These are phyloP conservation scores for Drosophila glabriapex DNA, from an alignment of 2,888 invertebrate genomes.

Conservation along the genomic window DNA sequence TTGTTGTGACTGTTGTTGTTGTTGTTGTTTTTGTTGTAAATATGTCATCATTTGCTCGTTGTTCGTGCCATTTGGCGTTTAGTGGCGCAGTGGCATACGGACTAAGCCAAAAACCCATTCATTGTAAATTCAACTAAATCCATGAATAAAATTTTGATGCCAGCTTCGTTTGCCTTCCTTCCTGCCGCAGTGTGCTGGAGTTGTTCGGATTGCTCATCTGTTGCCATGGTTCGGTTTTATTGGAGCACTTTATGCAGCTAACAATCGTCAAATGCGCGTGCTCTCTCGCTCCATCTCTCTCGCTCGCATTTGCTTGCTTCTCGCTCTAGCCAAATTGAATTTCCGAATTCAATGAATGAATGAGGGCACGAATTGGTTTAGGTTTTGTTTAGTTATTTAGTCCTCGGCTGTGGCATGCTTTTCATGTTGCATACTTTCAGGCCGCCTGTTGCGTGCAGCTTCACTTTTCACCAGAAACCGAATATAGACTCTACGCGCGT, in stretches of 20 bases:
- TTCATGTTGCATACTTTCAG: slow-evolving; percentile 72
- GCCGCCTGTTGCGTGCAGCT: slow-evolving; percentile 76
- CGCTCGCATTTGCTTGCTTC: slow-evolving; percentile 18
- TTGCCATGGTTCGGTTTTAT: slow-evolving; percentile 69
- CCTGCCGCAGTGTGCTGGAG: slow-evolving; percentile 7
- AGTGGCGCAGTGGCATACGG: slow-evolving; percentile 42
- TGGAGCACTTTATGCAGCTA: slow-evolving; percentile 67
- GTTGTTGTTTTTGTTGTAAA: slow-evolving; percentile 38
- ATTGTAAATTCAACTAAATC: slow-evolving; percentile 80
- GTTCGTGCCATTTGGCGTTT: slow-evolving; percentile 65
- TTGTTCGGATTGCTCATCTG: slow-evolving; percentile 48
- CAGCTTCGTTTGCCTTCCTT: slow-evolving; percentile 30
- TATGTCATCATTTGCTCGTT: slow-evolving; percentile 78
- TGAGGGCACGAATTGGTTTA: slow-evolving; percentile 76
- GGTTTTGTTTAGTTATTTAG: slow-evolving; percentile 78
- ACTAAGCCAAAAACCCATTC: slow-evolving; percentile 72
- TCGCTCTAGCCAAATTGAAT: slow-evolving; percentile 78
- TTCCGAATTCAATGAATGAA: slow-evolving; percentile 84
- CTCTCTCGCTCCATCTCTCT: slow-evolving; percentile 10
- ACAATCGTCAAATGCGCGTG: slow-evolving; percentile 53
- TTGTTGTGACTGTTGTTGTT: slow-evolving; percentile 29
- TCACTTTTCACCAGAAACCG: slow-evolving; percentile 39
- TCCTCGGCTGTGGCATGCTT: slow-evolving; percentile 16
- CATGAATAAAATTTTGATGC: slow-evolving; percentile 77
- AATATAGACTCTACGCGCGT: slow-evolving; percentile 2